Evolutionary conservation across 53 echinoderm and acorn worm species (phyloP).

Genomic region (Holothuria leucospilota): DNA sequence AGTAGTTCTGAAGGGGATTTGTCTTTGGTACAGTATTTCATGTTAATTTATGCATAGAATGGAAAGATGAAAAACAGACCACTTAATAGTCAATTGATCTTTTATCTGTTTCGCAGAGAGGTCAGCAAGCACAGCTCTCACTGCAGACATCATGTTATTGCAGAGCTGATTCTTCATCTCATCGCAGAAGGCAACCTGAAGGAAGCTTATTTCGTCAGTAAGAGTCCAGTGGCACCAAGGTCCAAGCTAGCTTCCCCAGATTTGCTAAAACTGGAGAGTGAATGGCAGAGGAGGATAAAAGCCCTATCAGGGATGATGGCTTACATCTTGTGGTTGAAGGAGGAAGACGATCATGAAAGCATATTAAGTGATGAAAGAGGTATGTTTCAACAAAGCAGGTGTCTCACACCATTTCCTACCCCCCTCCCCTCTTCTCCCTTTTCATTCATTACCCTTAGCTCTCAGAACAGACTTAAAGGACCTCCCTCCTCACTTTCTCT

Average conservation of each 20-base stretch:
- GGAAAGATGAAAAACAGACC: too few relatives aligned
- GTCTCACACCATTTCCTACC: too few relatives aligned
- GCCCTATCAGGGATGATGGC: constrained; percentile 27
- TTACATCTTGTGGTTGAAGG: constrained; percentile 26
- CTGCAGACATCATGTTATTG: constrained; percentile 2
- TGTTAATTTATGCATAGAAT: too few relatives aligned
- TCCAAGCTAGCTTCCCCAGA: background rate
- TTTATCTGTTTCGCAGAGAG: constrained; percentile 34
- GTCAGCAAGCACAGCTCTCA: constrained; percentile 9
- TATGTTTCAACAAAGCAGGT: too few relatives aligned
- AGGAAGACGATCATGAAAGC: background rate
- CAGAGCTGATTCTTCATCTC: constrained; percentile 25
- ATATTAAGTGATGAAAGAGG: too few relatives aligned
- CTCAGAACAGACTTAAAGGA: too few relatives aligned
- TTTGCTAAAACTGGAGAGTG: background rate
- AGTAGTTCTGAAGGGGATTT: too few relatives aligned
- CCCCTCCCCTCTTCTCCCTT: too few relatives aligned
- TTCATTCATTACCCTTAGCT: too few relatives aligned
- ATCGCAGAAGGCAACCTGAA: constrained; percentile 15
- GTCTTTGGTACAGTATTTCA: too few relatives aligned
- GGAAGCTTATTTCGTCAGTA: constrained; percentile 22
- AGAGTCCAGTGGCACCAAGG: background rate
- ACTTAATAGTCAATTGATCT: background rate
- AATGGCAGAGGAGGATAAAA: background rate
- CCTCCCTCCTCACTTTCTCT: too few relatives aligned